A percentile compares a stretch with the other conserved stretches of the same genome.
These are phyloP conservation scores for Protobothrops mucrosquamatus DNA, from an alignment of 2,113 vertebrate species.

Conservation along the genomic window DNA sequence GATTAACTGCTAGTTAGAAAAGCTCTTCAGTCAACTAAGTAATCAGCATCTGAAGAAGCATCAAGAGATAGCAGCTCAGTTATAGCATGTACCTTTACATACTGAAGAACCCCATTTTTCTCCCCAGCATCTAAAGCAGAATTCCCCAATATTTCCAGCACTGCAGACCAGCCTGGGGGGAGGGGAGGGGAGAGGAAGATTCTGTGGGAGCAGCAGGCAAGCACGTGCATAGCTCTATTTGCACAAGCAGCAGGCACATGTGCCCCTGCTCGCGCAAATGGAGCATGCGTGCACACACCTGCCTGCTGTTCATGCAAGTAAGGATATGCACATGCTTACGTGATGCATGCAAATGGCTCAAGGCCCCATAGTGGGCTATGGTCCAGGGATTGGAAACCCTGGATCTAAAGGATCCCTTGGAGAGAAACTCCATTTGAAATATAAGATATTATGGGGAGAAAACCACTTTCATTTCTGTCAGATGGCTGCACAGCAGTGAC, in stretches of 20 bases:
- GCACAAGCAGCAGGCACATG: not conserved
- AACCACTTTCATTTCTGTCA: not conserved
- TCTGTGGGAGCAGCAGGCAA: not conserved
- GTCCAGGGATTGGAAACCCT: not conserved
- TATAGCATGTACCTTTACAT: not conserved
- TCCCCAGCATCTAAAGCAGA: not conserved
- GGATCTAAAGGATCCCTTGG: not conserved
- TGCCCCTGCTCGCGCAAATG: not conserved
- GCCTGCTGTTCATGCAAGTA: not conserved
- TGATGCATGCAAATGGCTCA: not conserved
- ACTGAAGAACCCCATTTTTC: not conserved
- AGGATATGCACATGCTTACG: not conserved
- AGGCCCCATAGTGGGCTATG: not conserved
- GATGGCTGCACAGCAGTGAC: not conserved
- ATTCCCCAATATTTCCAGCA: not conserved
- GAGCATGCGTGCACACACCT: not conserved
- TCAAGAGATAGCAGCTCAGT: not conserved
- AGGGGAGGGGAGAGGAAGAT: not conserved
- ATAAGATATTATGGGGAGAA: not conserved
- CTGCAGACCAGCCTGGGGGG: not conserved
- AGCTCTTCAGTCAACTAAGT: not conserved
- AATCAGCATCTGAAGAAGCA: not conserved
- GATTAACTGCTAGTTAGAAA: not conserved
- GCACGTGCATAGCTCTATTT: not conserved
- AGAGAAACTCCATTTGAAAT: not conserved